A percentile compares a stretch with the other conserved stretches of the same genome.
phyloP scores from a whole-genome alignment of 2,797 vertebrate species.

The Eupleurogrammus muticus region DNA sequence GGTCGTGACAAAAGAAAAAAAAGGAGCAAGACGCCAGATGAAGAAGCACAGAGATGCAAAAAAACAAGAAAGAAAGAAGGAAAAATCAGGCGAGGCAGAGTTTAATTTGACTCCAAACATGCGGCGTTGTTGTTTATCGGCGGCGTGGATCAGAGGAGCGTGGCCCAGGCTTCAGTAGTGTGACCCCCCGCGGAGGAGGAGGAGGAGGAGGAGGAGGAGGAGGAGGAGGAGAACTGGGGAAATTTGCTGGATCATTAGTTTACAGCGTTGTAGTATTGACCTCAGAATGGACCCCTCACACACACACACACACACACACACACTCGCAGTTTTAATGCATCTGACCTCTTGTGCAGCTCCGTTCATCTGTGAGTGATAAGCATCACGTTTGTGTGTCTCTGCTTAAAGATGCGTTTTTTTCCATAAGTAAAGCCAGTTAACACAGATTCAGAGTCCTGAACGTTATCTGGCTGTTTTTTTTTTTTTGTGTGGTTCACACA shows the following conservation, averaged over 20 bases:
- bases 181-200: conserved; percentile 75
- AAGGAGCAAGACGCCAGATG: conserved; percentile 41
- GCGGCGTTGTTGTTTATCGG: conserved; percentile 74
- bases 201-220: conserved; percentile 55
- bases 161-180: conserved; percentile 72
- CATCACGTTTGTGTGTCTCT: conserved; percentile 32
- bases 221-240: conserved; percentile 64
- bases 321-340: conserved; percentile 53
- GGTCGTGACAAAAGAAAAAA: conserved; percentile 41
- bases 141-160: conserved; percentile 60
- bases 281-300: conserved; percentile 73
- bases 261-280: conserved; percentile 82
- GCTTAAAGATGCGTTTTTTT: conserved; percentile 19
- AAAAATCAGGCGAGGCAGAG: conserved; percentile 53
- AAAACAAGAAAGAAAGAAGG: conserved; percentile 49
- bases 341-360: conserved; percentile 50
- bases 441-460: too few relatives aligned
- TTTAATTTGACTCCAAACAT: conserved; percentile 76
- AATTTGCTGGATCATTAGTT: conserved; percentile 83
- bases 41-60: conserved; percentile 54
- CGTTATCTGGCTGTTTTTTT: too few relatives aligned
- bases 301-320: conserved; percentile 55
- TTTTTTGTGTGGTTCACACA: conserved; percentile 1
- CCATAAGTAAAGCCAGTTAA: not conserved
- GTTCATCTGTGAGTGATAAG: conserved; percentile 14